Evolutionary conservation across 2,797 vertebrate species (phyloP).

Genomic region (Danio aesculapii): DNA sequence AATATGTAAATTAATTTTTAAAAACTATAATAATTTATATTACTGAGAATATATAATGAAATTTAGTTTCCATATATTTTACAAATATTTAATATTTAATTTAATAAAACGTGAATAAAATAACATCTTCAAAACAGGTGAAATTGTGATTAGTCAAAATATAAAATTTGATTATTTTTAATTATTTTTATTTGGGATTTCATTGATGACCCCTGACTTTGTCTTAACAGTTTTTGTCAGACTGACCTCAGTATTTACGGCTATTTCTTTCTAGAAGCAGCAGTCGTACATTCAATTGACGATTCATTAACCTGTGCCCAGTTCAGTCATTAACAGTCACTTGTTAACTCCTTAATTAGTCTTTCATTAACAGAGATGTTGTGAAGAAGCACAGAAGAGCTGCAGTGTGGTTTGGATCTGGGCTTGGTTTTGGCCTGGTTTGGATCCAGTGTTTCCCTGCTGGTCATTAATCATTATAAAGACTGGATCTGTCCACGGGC

Average conservation of each 20-base stretch:
- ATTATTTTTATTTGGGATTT: not conserved
- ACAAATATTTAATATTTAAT: no score
- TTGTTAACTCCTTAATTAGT: not conserved
- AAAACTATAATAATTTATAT: no score
- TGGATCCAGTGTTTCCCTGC: constrained; percentile 21
- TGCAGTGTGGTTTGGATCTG: no score
- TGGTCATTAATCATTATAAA: constrained; percentile 50
- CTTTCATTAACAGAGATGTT: constrained; percentile 9
- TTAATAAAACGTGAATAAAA: no score
- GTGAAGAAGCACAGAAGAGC: not conserved
- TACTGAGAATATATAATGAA: no score
- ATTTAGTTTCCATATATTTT: no score
- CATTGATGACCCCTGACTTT: not conserved
- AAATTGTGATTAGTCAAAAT: no score
- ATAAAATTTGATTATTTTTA: no score
- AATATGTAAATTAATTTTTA: no score
- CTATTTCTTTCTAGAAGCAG: not conserved
- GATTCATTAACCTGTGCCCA: not conserved
- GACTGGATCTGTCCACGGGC: not conserved
- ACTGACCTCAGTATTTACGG: not conserved
- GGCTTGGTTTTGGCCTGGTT: constrained; percentile 21
- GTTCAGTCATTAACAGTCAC: constrained; percentile 3
- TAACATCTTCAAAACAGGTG: no score
- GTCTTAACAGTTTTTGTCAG: not conserved
- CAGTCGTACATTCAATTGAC: not conserved